Percentiles rank a stretch among this genome's conserved stretches.
phyloP scores from a whole-genome alignment of 2,888 invertebrate species.

The Morpho helenor region DNA sequence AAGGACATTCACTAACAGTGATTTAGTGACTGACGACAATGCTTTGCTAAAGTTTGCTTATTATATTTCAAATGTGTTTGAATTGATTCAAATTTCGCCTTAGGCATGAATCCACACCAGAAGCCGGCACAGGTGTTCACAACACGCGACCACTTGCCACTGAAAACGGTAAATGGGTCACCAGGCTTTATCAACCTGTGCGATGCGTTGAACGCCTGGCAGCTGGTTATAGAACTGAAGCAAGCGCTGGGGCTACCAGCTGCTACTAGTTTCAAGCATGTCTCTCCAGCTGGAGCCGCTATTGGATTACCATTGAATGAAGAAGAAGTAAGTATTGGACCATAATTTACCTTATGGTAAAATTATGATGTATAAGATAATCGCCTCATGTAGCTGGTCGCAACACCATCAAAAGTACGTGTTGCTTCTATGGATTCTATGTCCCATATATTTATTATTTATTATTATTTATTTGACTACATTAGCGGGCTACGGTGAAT shows the following conservation, averaged over 20 bases:
- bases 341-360: no score
- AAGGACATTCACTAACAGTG: no score
- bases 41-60: no score
- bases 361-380: no score
- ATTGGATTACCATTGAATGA: slow-evolving; percentile 88
- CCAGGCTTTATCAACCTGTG: slow-evolving; percentile 99
- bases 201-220: slow-evolving; percentile 98
- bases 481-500: no score
- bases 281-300: slow-evolving; percentile 98
- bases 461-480: no score
- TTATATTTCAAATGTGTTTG: neutral
- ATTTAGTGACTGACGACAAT: no score
- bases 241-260: slow-evolving; percentile 90
- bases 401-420: no score
- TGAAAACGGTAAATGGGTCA: slow-evolving; percentile 94
- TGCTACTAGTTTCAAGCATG: slow-evolving; percentile 98
- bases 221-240: slow-evolving; percentile 93
- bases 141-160: slow-evolving; percentile 86
- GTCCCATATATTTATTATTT: no score
- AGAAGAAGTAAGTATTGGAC: slow-evolving; percentile 74
- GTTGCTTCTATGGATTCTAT: neutral
- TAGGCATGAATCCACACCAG: slow-evolving; percentile 97
- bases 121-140: slow-evolving; percentile 96
- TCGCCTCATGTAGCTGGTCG: no score
- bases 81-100: neutral